Conservation (phyloP, 92 coral and sea anemone species). For the Meandrina meandrites region DNA sequence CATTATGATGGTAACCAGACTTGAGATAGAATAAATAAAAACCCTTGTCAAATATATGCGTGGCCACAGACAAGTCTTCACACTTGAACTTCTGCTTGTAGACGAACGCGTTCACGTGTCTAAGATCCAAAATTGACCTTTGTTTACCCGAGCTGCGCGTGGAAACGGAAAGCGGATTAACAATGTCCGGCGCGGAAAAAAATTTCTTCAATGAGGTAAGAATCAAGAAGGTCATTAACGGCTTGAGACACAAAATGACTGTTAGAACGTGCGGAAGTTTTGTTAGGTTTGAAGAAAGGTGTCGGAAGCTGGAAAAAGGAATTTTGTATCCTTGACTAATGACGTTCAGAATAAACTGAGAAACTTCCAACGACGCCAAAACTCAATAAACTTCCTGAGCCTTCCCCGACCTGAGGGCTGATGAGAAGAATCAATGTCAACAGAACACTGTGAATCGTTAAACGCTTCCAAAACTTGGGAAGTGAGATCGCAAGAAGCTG, state of each 20-base stretch:
- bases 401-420: background rate
- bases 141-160: too few relatives aligned
- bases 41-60: too few relatives aligned
- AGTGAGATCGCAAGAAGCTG: background rate
- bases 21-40: slow-evolving; percentile 42
- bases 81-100: background rate
- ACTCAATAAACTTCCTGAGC: slow-evolving; percentile 23
- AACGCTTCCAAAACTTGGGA: background rate
- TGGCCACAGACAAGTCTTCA: too few relatives aligned
- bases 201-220: background rate
- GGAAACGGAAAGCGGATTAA: too few relatives aligned
- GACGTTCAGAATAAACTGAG: too few relatives aligned
- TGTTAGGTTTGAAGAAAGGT: too few relatives aligned
- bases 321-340: too few relatives aligned
- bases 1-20: slow-evolving; percentile 21
- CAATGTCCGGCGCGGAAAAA: too few relatives aligned
- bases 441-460: background rate
- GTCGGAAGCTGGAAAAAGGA: too few relatives aligned
- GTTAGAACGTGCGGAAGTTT: too few relatives aligned
- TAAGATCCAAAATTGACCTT: slow-evolving; percentile 32
- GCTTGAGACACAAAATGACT: too few relatives aligned
- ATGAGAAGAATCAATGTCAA: too few relatives aligned
- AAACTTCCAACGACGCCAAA: slow-evolving; percentile 23
- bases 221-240: slow-evolving; percentile 1
- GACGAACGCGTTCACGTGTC: slow-evolving; percentile 32